Evolutionary conservation across 2,888 invertebrate species (phyloP), one percentile per base, ranked within the genome.

Genomic region (Teleiodes luculella): DNA sequence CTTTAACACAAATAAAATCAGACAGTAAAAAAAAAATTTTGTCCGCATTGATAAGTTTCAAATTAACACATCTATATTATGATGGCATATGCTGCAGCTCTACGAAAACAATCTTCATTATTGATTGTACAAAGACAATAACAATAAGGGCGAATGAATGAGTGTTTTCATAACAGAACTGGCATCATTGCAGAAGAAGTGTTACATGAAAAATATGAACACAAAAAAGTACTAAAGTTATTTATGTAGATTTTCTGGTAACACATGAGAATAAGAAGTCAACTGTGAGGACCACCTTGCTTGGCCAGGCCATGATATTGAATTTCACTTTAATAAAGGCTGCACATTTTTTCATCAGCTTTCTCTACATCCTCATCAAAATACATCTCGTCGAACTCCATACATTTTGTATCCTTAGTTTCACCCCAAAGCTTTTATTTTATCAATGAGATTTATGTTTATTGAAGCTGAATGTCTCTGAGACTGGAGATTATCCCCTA

Each of bases 401-500:
- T 18, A 10, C 8, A 7, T 16, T 18, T 24, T 24, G 24, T 24
- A 24, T 24, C 24, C 24, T 24, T 6, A 24, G 24, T 24, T 24
- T 24, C 6, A 55, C 60, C 61, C 57, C 62, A 66, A 70, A 71
- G 67, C 67, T 72, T 71, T 66, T 65, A 70, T 61, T 59, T 60
- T 67, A 70, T 66, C 70, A 64, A 62, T 60, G 65, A 67, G 65
- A 74, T 61, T 70, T 62, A 73, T 69, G 61, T 72, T 73, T 72
- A 74, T 72, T 63, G 65, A 57, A 52, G 59, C 53, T 52, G 37
- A 69, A 70, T 63, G 65, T 60, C 64, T 65, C 65, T 61, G 63
- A 72, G 70, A 74, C 70, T 72, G 72, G 60, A 61, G 68, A 73
- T 73, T 75, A 80, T 74, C 68, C 76, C 59, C 62, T 62, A 67